Evolutionary conservation across 2,113 vertebrate species (phyloP).

Genomic region (Menura novaehollandiae): DNA sequence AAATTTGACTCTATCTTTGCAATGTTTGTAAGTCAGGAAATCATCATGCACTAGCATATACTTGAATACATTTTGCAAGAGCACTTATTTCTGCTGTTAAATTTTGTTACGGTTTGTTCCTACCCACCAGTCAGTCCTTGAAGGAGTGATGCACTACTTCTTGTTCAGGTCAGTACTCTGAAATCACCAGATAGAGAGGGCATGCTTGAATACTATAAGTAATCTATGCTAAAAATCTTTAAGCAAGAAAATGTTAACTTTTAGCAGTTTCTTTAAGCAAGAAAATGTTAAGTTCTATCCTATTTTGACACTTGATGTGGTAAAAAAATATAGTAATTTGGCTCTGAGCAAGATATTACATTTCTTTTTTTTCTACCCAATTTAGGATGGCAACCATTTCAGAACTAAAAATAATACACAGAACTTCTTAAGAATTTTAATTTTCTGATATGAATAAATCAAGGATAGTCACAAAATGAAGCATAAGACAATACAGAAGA

Average conservation of each 20-base stretch:
- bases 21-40: not conserved
- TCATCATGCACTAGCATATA: not conserved
- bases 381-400: not conserved
- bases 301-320: not conserved
- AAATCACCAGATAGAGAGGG: not conserved
- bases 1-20: not conserved
- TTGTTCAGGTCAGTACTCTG: not conserved
- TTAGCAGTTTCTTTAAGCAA: not conserved
- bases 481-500: not conserved
- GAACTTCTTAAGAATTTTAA: not conserved
- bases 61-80: not conserved
- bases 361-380: not conserved
- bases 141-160: not conserved
- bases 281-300: not conserved
- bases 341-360: not conserved
- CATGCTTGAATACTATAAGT: not conserved
- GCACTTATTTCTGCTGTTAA: not conserved
- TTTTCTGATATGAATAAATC: not conserved
- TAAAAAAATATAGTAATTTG: not conserved
- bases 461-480: not conserved
- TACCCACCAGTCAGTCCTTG: not conserved
- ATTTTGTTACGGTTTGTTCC: not conserved
- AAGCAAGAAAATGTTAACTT: not conserved
- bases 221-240: not conserved
- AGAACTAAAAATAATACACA: not conserved